Percentiles rank a stretch among this genome's conserved stretches.
These are phyloP conservation scores for Drosophila santomea DNA, from an alignment of 1,140 invertebrate species.

Conservation along the genomic window DNA sequence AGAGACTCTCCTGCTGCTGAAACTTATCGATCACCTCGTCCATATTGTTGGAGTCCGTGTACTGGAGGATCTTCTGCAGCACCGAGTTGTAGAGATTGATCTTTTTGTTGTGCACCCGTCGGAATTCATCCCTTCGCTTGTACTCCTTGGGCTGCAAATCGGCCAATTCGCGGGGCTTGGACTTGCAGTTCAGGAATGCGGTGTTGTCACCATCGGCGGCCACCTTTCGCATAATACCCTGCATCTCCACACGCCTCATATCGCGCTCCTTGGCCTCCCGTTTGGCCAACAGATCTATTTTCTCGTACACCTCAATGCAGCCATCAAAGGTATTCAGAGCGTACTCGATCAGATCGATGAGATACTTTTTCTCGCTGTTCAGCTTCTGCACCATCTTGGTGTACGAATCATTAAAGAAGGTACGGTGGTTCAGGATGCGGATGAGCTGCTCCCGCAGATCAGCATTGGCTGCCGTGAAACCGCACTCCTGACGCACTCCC, in stretches of 20 bases:
- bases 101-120: conserved; percentile 65
- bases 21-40: conserved; percentile 75
- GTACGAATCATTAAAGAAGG: conserved; percentile 71
- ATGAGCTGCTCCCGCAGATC: conserved; percentile 69
- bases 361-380: conserved; percentile 76
- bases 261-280: conserved; percentile 67
- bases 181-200: conserved; percentile 73
- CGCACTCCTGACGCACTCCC: conserved; percentile 67
- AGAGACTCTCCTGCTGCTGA: conserved; percentile 73
- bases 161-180: conserved; percentile 54
- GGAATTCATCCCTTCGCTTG: conserved; percentile 62
- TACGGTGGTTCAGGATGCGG: conserved; percentile 67
- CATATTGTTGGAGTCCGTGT: conserved; percentile 57
- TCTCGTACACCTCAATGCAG: conserved; percentile 72
- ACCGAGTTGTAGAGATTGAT: conserved; percentile 73
- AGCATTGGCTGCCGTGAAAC: conserved; percentile 63
- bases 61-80: conserved; percentile 70
- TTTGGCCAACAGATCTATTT: conserved; percentile 65
- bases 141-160: conserved; percentile 74
- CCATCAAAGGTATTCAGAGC: conserved; percentile 71
- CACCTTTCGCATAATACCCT: conserved; percentile 74
- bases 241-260: conserved; percentile 60
- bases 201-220: conserved; percentile 70
- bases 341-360: conserved; percentile 72
- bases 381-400: conserved; percentile 74